Percentiles rank a stretch among this genome's conserved stretches.
Evolutionary conservation across 2,888 invertebrate genomes (phyloP).

Genomic region (Luffia ferchaultella): DNA sequence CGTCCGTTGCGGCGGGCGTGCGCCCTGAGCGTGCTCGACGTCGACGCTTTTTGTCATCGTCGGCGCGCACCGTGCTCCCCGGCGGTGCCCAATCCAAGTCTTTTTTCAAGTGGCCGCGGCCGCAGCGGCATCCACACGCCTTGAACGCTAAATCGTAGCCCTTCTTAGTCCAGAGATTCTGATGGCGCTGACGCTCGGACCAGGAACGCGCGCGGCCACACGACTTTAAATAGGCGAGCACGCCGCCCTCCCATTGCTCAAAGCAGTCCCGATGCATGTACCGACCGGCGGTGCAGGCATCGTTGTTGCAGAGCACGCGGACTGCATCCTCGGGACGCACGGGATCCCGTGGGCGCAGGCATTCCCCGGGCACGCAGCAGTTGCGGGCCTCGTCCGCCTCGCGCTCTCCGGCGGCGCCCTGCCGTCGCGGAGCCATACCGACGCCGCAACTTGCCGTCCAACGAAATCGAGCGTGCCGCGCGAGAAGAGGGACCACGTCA

Average conservation of each 20-base stretch:
- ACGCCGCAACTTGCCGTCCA: constrained; percentile 29
- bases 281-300: constrained; percentile 85
- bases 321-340: constrained; percentile 77
- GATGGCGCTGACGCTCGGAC: constrained; percentile 93
- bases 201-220: constrained; percentile 92
- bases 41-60: constrained; percentile 54
- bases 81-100: constrained; percentile 92
- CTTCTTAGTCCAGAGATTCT: constrained; percentile 97
- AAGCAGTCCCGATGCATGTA: constrained; percentile 98
- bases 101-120: constrained; percentile 91
- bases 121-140: constrained; percentile 94
- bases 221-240: constrained; percentile 87
- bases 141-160: constrained; percentile 96
- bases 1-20: constrained; percentile 43
- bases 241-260: constrained; percentile 91
- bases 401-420: constrained; percentile 56
- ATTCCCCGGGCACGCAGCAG: constrained; percentile 88
- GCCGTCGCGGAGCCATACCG: constrained; percentile 60
- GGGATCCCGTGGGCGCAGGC: constrained; percentile 75
- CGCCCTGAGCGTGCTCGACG: constrained; percentile 44
- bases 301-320: constrained; percentile 94
- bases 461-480: constrained; percentile 52
- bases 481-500: constrained; percentile 52
- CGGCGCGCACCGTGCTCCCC: constrained; percentile 62
- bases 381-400: constrained; percentile 63